Evolutionary conservation across 2,113 vertebrate genomes (phyloP).

Genomic region (Hippolais icterina): DNA sequence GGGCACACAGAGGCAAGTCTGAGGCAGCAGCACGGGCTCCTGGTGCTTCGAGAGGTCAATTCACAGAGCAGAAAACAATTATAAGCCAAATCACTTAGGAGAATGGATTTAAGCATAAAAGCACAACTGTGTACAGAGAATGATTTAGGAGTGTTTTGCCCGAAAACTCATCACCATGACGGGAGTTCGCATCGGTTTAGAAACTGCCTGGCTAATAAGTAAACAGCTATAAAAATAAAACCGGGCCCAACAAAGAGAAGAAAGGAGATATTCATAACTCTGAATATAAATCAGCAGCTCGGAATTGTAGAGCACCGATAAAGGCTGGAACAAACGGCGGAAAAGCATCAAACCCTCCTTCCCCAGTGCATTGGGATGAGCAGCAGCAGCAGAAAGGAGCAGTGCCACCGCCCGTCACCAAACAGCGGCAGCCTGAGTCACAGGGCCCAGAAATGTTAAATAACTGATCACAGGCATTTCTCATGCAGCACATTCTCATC

Average conservation of each 20-base stretch:
- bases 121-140: neutral
- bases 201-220: neutral
- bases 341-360: neutral
- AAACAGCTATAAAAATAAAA: slow-evolving; percentile 33
- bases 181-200: neutral
- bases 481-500: neutral
- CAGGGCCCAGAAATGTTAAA: neutral
- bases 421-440: neutral
- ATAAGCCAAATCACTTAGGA: neutral
- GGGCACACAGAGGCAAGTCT: neutral
- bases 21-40: neutral
- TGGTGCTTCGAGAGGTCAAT: neutral
- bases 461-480: neutral
- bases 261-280: slow-evolving; percentile 14
- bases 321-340: neutral
- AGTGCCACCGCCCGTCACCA: neutral
- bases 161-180: neutral
- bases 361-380: neutral
- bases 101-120: neutral
- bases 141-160: neutral
- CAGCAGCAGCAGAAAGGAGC: neutral
- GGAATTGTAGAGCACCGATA: neutral
- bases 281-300: slow-evolving; percentile 13
- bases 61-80: slow-evolving; percentile 3
- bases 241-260: neutral